phyloP scores from a whole-genome alignment of 2,888 invertebrate species.

The Allacma fusca region DNA sequence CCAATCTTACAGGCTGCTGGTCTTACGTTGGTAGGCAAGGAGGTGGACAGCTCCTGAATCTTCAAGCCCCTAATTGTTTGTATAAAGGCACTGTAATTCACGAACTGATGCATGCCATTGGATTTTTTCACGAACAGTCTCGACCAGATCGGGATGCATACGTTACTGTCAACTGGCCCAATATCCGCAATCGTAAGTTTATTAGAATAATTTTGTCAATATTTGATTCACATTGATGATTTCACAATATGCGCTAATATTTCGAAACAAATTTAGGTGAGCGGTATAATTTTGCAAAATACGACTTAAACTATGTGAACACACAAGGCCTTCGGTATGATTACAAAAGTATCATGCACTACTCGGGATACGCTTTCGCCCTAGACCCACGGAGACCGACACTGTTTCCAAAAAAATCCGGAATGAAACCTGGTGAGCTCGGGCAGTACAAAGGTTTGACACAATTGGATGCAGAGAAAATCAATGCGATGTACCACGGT shows the following conservation, averaged over 20 bases:
- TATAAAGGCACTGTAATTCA: constrained; percentile 75
- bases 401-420: background rate
- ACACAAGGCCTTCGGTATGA: constrained; percentile 7
- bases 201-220: background rate
- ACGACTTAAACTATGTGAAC: background rate
- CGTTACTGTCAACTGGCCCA: constrained; percentile 62
- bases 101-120: constrained; percentile 76
- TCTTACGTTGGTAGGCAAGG: constrained; percentile 73
- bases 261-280: background rate
- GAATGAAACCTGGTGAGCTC: background rate
- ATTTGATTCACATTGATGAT: background rate
- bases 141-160: constrained; percentile 62
- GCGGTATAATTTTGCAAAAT: background rate
- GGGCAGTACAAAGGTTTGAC: background rate
- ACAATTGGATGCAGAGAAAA: background rate
- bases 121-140: constrained; percentile 29
- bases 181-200: constrained; percentile 61
- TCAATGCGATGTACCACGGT: background rate
- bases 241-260: background rate
- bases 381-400: background rate
- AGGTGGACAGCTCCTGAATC: constrained; percentile 70
- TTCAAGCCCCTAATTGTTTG: constrained; percentile 65
- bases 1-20: constrained; percentile 71
- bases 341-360: constrained; percentile 21
- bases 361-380: background rate